Evolutionary conservation across 2,888 invertebrate genomes (phyloP), one percentile per base, ranked within the genome.

Genomic region (Ctena decussata): DNA sequence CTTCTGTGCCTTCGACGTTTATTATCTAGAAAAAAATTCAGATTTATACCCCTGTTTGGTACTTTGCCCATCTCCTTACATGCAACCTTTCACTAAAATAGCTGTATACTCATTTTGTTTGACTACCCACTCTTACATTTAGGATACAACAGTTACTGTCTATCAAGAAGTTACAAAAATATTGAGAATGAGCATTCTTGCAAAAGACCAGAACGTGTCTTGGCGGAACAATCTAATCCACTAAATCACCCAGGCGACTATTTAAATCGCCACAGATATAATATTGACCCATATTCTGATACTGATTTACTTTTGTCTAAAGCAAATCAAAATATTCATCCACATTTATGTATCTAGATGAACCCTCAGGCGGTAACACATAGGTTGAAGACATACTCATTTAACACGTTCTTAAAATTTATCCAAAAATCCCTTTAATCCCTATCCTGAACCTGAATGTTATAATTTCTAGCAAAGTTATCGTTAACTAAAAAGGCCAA

Each of bases 291-390:
- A 39, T 18, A 69, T 80, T 74, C 15, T 73, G 80, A 74, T 74
- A 74, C n/a, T 6, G 32, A 35, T 74, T 75, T 12, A 80, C 30
- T 65, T 39, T 75, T 18, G 24, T n/a, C 8, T 69, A 39, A 12
- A 75, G 41, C 24, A 0, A 35, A 21, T 80, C 70, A 76, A 37
- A 80, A 80, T 74, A 80, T 49, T 35, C 74, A 53, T 49, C 39
- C 44, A 27, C 39, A 73, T 80, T 73, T 18, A 53, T 21, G 39
- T 41, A 21, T 73, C 80, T 37, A 11, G 74, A 79, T 0, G 72
- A 72, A 30, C 30, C 71, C 12, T 30, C n/a, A 21, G 79, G 79
- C 3, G 72, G 79, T 21, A 79, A 79, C 79, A 72, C 57, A 57
- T 24, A 41, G n/a, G 21, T 53, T 53, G 46, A 79, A 72, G 35